A percentile compares a stretch with the other conserved stretches of the same genome.
Conservation (phyloP, 1,140 invertebrate species). For the Penaeus vannamei region DNA sequence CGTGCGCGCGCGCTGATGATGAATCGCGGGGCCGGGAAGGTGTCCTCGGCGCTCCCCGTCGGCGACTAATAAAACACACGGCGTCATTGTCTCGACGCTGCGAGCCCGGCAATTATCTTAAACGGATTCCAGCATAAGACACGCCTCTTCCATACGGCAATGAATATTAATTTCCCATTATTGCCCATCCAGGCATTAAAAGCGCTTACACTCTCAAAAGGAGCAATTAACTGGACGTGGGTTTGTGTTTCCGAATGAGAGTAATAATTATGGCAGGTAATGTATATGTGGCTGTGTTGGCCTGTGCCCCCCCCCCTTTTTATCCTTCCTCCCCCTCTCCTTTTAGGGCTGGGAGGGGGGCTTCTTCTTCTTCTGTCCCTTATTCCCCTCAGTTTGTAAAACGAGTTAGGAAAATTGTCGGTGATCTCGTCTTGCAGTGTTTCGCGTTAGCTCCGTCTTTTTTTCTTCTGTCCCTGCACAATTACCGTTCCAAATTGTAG, state of each 20-base stretch:
- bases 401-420: no score
- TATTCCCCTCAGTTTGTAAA: no score
- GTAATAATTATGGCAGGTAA: constrained; percentile 58
- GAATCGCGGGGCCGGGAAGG: no score
- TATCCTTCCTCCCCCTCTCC: background rate
- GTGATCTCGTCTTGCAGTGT: background rate
- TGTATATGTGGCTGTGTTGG: constrained; percentile 35
- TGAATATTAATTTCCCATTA: constrained; percentile 66
- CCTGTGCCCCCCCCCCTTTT: background rate
- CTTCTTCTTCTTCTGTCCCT: background rate
- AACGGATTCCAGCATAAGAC: constrained; percentile 62
- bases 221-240: constrained; percentile 56
- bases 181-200: constrained; percentile 59
- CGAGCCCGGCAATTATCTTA: constrained; percentile 63
- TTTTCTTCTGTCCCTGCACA: background rate
- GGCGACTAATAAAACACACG: constrained; percentile 55
- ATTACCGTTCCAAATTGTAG: no score
- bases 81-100: constrained; percentile 62
- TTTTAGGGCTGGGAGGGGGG: background rate
- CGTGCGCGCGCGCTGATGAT: no score
- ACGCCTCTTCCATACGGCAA: constrained; percentile 64
- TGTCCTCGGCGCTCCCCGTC: background rate
- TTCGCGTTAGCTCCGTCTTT: background rate
- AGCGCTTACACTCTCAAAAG: constrained; percentile 59
- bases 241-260: constrained; percentile 52